Evolutionary conservation across 2,797 vertebrate genomes (phyloP).

Genomic region (Lycodopsis pacificus): DNA sequence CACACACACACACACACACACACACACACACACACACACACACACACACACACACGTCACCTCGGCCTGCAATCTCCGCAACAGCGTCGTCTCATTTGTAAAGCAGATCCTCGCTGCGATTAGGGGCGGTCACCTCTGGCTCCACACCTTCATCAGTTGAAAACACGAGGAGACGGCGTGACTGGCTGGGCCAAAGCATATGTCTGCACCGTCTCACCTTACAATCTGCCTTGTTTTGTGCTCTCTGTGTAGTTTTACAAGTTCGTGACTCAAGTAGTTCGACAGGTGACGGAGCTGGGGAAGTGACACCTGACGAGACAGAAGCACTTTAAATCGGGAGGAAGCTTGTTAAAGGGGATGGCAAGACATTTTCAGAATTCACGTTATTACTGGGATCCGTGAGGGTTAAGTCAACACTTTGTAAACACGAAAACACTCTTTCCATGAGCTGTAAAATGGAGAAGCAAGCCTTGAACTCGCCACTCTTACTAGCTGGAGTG

Average conservation of each 20-base stretch:
- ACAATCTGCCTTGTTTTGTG: conserved; percentile 21
- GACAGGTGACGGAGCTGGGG: conserved; percentile 23
- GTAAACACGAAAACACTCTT: conserved; percentile 3
- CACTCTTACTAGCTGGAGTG: background rate
- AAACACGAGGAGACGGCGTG: conserved; percentile 58
- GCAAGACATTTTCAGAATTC: background rate
- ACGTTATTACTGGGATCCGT: conserved; percentile 31
- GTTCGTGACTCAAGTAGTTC: conserved; percentile 49
- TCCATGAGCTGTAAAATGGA: background rate
- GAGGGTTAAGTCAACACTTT: conserved; percentile 24
- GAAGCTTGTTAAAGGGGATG: conserved; percentile 37
- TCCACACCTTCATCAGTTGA: conserved; percentile 59
- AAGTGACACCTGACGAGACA: conserved; percentile 31
- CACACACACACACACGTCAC: conserved; percentile 32
- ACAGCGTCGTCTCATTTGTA: conserved; percentile 66
- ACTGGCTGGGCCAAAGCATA: conserved; percentile 30
- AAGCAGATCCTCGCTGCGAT: conserved; percentile 57
- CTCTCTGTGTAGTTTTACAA: background rate
- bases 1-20: conserved; percentile 9
- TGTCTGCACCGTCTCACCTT: conserved; percentile 16
- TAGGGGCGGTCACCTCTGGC: conserved; percentile 66
- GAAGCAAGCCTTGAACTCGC: conserved; percentile 2
- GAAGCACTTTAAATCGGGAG: conserved; percentile 28
- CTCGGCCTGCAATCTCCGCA: conserved; percentile 34
- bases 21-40: conserved; percentile 28